Evolutionary conservation across 2,797 vertebrate genomes (phyloP).

Genomic region (Podarcis lilfordi): DNA sequence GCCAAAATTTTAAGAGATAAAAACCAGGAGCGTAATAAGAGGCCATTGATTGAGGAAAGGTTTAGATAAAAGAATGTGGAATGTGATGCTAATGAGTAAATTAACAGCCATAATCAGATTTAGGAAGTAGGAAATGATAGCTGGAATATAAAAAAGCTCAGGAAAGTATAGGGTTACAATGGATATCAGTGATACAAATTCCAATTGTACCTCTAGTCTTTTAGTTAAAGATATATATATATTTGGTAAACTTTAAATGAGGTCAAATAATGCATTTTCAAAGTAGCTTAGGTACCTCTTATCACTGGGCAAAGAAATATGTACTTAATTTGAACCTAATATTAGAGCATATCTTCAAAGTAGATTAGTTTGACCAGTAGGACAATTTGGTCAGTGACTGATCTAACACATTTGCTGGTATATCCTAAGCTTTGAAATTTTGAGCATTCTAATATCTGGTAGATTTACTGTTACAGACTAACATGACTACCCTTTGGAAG

Average conservation of each 20-base stretch:
- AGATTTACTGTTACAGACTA: neutral
- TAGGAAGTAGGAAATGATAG: no score
- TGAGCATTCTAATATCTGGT: neutral
- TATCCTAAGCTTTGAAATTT: neutral
- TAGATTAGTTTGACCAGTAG: neutral
- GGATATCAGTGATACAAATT: no score
- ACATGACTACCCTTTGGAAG: no score
- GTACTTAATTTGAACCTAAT: neutral
- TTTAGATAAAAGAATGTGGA: neutral
- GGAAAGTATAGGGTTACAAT: no score
- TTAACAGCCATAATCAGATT: conserved; percentile 5
- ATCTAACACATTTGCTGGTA: neutral
- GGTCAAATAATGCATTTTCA: no score
- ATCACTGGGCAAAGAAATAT: neutral
- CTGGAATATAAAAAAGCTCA: no score
- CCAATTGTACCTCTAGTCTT: no score
- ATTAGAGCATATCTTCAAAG: neutral
- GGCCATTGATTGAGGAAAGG: neutral
- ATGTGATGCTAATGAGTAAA: conserved; percentile 12
- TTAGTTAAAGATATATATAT: no score
- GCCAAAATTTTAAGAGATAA: neutral
- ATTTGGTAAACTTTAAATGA: no score
- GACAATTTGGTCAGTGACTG: neutral
- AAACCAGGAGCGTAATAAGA: neutral
- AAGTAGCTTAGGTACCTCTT: neutral